Evolutionary conservation across 2,113 vertebrate genomes (phyloP).

Genomic region (Henicopernis longicauda): DNA sequence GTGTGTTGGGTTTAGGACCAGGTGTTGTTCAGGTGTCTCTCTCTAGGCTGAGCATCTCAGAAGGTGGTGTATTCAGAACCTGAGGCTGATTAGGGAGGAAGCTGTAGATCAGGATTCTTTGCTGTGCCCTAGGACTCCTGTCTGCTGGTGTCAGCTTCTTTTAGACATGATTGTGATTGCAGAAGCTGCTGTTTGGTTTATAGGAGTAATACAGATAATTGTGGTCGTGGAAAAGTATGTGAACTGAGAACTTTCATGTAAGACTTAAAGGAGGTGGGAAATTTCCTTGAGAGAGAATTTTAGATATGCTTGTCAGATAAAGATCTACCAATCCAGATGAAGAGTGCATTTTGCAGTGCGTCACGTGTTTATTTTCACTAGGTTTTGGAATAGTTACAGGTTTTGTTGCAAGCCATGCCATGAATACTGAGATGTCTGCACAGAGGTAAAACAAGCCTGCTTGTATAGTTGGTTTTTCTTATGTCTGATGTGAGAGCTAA

Average conservation of each 20-base stretch:
- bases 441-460: not conserved
- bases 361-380: not conserved
- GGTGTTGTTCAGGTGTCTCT: not conserved
- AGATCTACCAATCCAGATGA: not conserved
- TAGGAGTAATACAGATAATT: not conserved
- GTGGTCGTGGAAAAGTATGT: not conserved
- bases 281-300: not conserved
- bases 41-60: not conserved
- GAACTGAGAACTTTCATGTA: not conserved
- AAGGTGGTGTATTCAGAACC: not conserved
- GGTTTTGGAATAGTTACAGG: not conserved
- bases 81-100: not conserved
- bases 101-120: not conserved
- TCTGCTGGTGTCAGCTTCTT: not conserved
- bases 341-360: not conserved
- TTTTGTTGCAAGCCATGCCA: not conserved
- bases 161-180: not conserved
- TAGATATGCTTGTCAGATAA: not conserved
- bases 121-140: not conserved
- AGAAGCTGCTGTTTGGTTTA: not conserved
- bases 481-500: not conserved
- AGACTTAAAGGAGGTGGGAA: not conserved
- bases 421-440: not conserved
- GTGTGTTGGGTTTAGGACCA: not conserved
- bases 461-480: not conserved